Evolutionary conservation across 2,888 invertebrate species (phyloP).

Genomic region (Neocrepidodera transversa): DNA sequence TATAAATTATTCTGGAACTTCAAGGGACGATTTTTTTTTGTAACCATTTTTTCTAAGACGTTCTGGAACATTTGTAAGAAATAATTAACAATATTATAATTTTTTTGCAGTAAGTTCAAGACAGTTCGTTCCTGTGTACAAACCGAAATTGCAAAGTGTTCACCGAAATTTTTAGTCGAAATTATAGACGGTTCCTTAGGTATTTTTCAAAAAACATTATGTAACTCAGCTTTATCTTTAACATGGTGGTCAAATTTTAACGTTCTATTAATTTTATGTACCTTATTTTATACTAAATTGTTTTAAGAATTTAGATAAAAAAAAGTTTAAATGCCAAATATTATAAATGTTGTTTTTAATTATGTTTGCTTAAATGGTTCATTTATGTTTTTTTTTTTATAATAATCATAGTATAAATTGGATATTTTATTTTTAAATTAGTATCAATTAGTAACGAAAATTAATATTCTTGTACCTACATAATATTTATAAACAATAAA

Average conservation of each 20-base stretch:
- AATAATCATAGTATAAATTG: no score
- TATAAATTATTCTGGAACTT: no score
- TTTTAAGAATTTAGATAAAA: conserved; percentile 11
- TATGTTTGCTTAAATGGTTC: no score
- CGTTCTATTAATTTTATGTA: conserved; percentile 2
- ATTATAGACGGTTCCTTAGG: conserved; percentile 12
- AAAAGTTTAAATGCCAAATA: neutral
- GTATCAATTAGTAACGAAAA: no score
- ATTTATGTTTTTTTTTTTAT: no score
- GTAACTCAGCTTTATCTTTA: conserved; percentile 13
- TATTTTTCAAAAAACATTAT: neutral
- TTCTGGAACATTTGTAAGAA: no score
- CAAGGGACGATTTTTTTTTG: no score
- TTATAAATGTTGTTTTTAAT: neutral
- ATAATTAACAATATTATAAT: no score
- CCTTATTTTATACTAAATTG: conserved; percentile 15
- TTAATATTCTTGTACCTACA: no score
- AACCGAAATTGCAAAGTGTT: neutral
- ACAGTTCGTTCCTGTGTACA: neutral
- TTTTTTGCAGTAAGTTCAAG: conserved; percentile 10
- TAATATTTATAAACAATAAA: no score
- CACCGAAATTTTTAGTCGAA: neutral
- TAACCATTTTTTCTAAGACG: no score
- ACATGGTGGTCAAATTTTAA: conserved; percentile 11
- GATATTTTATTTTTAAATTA: no score